Base-by-base conservation (phyloP, 2,113 vertebrate species). In the Anoplopoma fimbria region DNA sequence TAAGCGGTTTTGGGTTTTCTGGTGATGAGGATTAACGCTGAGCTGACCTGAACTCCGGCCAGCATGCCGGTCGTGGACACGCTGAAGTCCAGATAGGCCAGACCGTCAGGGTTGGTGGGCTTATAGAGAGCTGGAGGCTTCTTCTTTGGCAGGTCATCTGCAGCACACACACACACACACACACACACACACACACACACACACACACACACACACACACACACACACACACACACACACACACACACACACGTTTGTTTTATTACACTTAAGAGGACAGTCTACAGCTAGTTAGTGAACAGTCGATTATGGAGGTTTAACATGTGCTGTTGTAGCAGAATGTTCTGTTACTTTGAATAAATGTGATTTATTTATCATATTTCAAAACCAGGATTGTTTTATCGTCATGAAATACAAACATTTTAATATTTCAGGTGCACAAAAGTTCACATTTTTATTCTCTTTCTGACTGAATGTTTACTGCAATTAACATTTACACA, bases 1-100 rank as follows among this genome's bases (percentile, higher is more conserved):
- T n/a, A n/a, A n/a, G n/a, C n/a, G n/a, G n/a, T n/a, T n/a, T n/a
- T n/a, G n/a, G n/a, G n/a, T n/a, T n/a, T n/a, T n/a, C 40, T 12
- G 40, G 14, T 14, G 72, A 12, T 2, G 51, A 31, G 65, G 69
- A 62, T 71, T 55, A 72, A n/a, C 6, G 33, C 58, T 53, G 78
- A 72, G 71, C 83, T 75, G 85, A 99, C 98, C 98, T 99, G 99
- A 89, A 99, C 98, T 80, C 98, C 98, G 36, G 98, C 98, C 82
- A 99, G 96, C 98, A 99, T 99, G 92, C 98, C 98, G 14, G 98
- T 99, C 60, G 98, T 99, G 69, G 98, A 99, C 93, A 99, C 98
- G 60, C 98, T 99, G 93, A 99, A 99, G 95, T 99, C 98, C 89
- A 99, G 96, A 91, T 99, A 99, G 85, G 98, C 98, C 90, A 99